Percentiles rank a stretch among this genome's conserved stretches.
phyloP scores from a whole-genome alignment of 2,113 vertebrate species.

The Saccopteryx leptura region DNA sequence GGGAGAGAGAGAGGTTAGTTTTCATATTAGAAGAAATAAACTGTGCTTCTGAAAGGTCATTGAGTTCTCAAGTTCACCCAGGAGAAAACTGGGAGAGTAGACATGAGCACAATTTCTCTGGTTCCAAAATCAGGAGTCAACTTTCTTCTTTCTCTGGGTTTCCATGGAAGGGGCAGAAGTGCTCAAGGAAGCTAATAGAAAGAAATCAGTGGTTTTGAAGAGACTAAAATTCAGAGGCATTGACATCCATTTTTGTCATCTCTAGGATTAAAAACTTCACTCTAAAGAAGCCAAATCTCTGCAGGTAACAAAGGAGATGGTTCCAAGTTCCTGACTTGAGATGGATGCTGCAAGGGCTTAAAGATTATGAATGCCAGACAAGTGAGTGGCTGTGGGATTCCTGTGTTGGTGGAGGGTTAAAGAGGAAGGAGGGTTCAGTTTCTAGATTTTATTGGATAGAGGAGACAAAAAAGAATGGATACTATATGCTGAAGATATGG shows the following conservation, averaged over 20 bases:
- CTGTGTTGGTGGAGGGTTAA: not conserved
- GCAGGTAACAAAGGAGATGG: not conserved
- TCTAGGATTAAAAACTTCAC: not conserved
- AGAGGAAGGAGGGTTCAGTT: not conserved
- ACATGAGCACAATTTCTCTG: not conserved
- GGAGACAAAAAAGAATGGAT: not conserved
- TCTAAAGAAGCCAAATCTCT: not conserved
- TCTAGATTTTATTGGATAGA: not conserved
- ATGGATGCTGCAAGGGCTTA: fast-evolving
- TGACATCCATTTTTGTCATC: not conserved
- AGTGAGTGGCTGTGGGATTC: not conserved
- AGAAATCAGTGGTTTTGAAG: not conserved
- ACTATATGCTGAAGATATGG: not conserved
- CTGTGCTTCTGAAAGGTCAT: not conserved
- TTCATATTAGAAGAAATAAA: not conserved
- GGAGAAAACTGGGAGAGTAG: not conserved
- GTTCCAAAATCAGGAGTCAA: not conserved
- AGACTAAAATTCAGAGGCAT: not conserved
- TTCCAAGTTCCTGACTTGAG: not conserved
- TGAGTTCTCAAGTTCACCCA: not conserved
- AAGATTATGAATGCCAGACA: not conserved
- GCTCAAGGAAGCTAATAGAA: not conserved
- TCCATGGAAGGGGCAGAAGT: not conserved
- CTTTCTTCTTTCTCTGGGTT: not conserved
- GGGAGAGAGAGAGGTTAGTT: not conserved